Evolutionary conservation across 2,113 vertebrate species (phyloP).

Genomic region (Pleuronectes platessa): DNA sequence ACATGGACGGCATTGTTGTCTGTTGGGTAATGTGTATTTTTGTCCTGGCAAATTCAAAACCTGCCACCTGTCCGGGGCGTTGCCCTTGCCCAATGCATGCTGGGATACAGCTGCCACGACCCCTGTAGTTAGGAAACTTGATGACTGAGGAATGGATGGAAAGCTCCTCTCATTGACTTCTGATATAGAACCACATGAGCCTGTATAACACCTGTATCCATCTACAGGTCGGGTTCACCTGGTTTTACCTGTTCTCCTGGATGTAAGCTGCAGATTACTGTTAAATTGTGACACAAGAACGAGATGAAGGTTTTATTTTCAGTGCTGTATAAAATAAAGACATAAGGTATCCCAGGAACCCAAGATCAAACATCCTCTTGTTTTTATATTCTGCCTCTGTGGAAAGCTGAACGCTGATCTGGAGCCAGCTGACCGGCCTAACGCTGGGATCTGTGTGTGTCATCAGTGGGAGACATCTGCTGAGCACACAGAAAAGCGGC

Average conservation of each 20-base stretch:
- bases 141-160: slow-evolving; percentile 18
- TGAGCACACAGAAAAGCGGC: slow-evolving; percentile 55
- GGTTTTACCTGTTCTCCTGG: too few species aligned
- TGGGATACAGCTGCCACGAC: slow-evolving; percentile 11
- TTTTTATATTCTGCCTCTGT: slow-evolving; percentile 17
- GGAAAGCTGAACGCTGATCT: slow-evolving; percentile 24
- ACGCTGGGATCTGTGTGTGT: slow-evolving; percentile 37
- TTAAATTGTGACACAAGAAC: too few species aligned
- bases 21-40: slow-evolving; percentile 31
- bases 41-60: slow-evolving; percentile 29
- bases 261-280: too few species aligned
- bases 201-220: too few species aligned
- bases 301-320: too few species aligned
- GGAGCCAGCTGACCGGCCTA: slow-evolving; percentile 1
- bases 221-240: too few species aligned
- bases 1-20: slow-evolving; percentile 53
- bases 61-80: slow-evolving; percentile 26
- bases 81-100: slow-evolving; percentile 30
- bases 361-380: slow-evolving; percentile 1
- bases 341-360: too few species aligned
- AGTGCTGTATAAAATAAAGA: too few species aligned
- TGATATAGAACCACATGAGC: too few species aligned
- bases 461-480: slow-evolving; percentile 69
- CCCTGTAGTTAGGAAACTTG: not conserved
- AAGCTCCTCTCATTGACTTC: slow-evolving; percentile 2